Evolutionary conservation across 2,797 vertebrate genomes (phyloP).

Genomic region (Stomatorhinus walkeri): DNA sequence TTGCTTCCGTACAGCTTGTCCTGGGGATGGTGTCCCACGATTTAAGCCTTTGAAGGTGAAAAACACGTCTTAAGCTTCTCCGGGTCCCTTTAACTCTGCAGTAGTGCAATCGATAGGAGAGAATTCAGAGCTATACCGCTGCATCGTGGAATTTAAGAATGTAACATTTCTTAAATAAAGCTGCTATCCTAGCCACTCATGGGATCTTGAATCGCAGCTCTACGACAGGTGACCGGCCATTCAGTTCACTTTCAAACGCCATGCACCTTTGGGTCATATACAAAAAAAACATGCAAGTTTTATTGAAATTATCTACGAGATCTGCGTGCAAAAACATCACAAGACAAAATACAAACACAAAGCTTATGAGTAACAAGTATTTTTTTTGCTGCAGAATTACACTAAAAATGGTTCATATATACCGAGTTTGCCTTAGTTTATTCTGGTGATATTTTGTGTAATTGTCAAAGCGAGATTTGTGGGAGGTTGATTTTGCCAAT

Average conservation of each 20-base stretch:
- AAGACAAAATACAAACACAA: not conserved
- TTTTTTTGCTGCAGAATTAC: not conserved
- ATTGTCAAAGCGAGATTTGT: not conserved
- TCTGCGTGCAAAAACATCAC: not conserved
- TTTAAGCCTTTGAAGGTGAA: not conserved
- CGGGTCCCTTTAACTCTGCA: slow-evolving; percentile 43
- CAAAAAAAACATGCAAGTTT: not conserved
- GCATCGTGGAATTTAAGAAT: slow-evolving; percentile 63
- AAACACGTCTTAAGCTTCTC: slow-evolving; percentile 34
- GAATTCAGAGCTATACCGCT: slow-evolving; percentile 43
- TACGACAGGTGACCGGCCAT: not conserved
- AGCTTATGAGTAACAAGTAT: not conserved
- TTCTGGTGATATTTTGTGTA: not conserved
- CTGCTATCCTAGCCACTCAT: slow-evolving; percentile 48
- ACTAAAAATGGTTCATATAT: not conserved
- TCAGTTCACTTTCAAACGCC: too few relatives aligned
- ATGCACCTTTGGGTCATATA: not conserved
- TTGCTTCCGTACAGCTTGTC: not conserved
- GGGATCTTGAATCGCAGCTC: slow-evolving; percentile 31
- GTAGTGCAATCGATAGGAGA: slow-evolving; percentile 52
- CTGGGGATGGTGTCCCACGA: not conserved
- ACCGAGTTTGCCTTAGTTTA: not conserved
- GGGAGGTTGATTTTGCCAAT: not conserved
- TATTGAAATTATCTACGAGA: not conserved
- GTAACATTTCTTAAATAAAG: slow-evolving; percentile 70